phyloP scores from a whole-genome alignment of 2,113 vertebrate species.

The Condylura cristata region DNA sequence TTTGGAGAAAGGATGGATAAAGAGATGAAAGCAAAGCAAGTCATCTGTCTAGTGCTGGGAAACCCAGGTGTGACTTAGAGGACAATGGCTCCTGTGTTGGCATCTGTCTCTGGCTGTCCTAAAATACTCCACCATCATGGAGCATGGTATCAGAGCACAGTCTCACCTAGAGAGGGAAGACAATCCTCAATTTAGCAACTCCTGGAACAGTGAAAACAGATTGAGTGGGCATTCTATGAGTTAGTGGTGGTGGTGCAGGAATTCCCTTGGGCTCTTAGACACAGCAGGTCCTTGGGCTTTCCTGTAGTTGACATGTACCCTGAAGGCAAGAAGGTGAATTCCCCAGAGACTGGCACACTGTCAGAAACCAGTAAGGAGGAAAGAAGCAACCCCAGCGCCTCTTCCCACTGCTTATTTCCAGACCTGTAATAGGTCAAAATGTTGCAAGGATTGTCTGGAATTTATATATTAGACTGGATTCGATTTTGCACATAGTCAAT shows the following conservation, averaged over 20 bases:
- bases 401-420: not conserved
- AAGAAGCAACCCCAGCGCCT: not conserved
- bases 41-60: not conserved
- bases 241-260: not conserved
- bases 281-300: not conserved
- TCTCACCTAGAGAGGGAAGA: not conserved
- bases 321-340: not conserved
- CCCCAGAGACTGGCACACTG: not conserved
- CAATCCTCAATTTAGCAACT: not conserved
- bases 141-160: not conserved
- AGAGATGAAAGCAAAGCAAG: not conserved
- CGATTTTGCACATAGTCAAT: not conserved
- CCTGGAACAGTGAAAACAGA: not conserved
- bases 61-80: not conserved
- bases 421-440: not conserved
- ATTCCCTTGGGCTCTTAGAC: not conserved
- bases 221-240: not conserved
- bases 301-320: not conserved
- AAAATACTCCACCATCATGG: not conserved
- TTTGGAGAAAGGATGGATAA: not conserved
- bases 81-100: not conserved
- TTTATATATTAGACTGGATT: not conserved
- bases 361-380: too few relatives aligned
- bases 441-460: not conserved
- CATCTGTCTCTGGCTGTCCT: not conserved